Base-by-base conservation (phyloP, 1,140 invertebrate genomes). In the Samia ricini region DNA sequence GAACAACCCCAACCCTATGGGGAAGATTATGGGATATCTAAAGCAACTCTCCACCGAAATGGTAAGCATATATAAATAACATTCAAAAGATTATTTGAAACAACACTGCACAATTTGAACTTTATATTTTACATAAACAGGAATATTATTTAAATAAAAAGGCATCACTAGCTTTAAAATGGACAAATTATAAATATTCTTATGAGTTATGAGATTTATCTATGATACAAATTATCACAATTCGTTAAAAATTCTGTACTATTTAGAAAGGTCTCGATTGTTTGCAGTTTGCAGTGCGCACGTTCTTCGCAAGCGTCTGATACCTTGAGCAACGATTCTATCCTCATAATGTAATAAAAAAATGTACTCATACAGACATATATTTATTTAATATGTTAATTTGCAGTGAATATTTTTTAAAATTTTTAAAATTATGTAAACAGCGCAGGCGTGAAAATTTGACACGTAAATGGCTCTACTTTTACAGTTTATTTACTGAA, bases 21-120 rank as follows among this genome's bases (percentile, higher is more conserved):
- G 82, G 77, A 90, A 91, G 64, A 80, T 91, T 61, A 87, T 90
- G 85, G 89, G 79, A 62, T 90, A 90, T 66, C 76, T 91, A 24
- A 85, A 84, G 68, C 88, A 91, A 76, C 79, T 91, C 33, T 91
- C 90, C 70, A 87, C 80, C 15, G 90, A 90, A 79, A 90, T 86
- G 88, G 90, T 91, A 80, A 86, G 89, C 85, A 10, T 57, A 60
- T 63, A 8, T 10, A 20, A n/a, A 23, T 59, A 33, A 36, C 24
- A 49, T 23, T 33, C 0, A 57, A 56, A 5, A 56, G 23, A 15
- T 56, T 10, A 24, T 24, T 26, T 56, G 8, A n/a, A n/a, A n/a
- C n/a, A n/a, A n/a, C n/a, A n/a, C n/a, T n/a, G n/a, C n/a, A n/a
- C n/a, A n/a, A n/a, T n/a, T n/a, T n/a, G n/a, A n/a, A n/a, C n/a